A percentile compares a stretch with the other conserved stretches of the same genome.
Evolutionary conservation across 2,797 vertebrate species (phyloP).

Genomic region (Tangara arthus): DNA sequence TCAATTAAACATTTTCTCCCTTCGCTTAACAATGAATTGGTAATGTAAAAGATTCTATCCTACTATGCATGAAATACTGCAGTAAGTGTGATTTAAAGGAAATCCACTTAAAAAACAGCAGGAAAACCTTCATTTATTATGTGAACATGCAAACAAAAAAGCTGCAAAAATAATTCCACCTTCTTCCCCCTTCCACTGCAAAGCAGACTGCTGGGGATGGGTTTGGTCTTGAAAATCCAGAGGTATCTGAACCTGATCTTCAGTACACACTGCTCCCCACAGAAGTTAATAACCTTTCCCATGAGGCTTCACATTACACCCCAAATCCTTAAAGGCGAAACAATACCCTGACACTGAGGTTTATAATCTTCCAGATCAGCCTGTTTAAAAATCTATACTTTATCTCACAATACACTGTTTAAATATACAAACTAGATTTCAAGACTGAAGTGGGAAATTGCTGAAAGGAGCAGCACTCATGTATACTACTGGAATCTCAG

Average conservation of each 20-base stretch:
- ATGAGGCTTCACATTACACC: neutral
- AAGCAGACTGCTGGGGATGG: neutral
- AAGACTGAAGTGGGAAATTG: constrained; percentile 45
- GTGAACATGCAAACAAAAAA: neutral
- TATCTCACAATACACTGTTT: constrained; percentile 24
- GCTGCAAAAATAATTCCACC: neutral
- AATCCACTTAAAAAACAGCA: neutral
- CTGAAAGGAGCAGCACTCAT: constrained; percentile 46
- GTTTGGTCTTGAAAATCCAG: neutral
- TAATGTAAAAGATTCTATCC: neutral
- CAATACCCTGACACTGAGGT: neutral
- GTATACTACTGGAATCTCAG: constrained; percentile 45
- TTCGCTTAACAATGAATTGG: neutral
- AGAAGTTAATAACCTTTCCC: constrained; percentile 17
- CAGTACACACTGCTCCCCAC: neutral
- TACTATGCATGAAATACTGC: neutral
- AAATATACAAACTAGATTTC: constrained; percentile 61
- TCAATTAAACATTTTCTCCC: neutral
- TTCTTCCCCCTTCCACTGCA: neutral
- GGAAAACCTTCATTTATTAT: neutral
- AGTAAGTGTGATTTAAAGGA: neutral
- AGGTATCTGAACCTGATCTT: neutral
- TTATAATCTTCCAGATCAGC: constrained; percentile 13
- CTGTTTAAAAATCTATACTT: constrained; percentile 25
- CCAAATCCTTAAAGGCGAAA: constrained; percentile 26